These are phyloP conservation scores for Heliothis peltigera DNA, from an alignment of 2,888 invertebrate species.

Conservation along the genomic window DNA sequence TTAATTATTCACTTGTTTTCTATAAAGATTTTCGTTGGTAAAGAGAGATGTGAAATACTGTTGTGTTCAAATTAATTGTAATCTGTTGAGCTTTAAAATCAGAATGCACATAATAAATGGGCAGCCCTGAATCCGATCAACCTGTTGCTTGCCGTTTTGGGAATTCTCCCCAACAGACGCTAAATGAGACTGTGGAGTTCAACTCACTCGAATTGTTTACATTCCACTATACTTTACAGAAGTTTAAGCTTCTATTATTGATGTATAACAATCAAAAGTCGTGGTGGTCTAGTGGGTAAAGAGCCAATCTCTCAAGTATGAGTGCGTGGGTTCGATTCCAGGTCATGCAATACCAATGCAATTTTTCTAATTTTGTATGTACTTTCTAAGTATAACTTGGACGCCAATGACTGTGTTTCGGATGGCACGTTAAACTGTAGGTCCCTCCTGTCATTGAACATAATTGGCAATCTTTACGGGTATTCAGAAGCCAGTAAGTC, in stretches of 20 bases:
- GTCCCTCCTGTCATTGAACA: no score
- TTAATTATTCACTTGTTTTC: not conserved
- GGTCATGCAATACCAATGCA: no score
- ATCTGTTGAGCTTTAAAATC: constrained; percentile 6
- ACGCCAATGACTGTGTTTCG: no score
- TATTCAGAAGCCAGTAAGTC: no score
- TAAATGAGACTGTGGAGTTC: constrained; percentile 35
- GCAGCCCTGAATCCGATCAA: constrained; percentile 37
- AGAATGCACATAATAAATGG: constrained; percentile 32
- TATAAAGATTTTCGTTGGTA: not conserved
- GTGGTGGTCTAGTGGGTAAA: no score
- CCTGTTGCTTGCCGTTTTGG: constrained; percentile 63
- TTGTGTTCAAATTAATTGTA: not conserved
- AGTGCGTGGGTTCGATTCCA: no score
- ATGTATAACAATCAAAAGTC: no score
- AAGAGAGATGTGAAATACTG: not conserved
- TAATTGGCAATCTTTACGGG: no score
- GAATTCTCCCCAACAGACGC: constrained; percentile 38
- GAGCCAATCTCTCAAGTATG: no score
- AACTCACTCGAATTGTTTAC: constrained; percentile 24
- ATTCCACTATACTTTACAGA: constrained; percentile 24
- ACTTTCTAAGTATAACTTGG: no score
- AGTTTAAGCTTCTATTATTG: not conserved
- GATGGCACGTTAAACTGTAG: no score
- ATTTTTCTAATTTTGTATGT: no score